Evolutionary conservation across 2,888 invertebrate genomes (phyloP), one percentile per base, ranked within the genome.

Genomic region (Plagiodera versicolora): DNA sequence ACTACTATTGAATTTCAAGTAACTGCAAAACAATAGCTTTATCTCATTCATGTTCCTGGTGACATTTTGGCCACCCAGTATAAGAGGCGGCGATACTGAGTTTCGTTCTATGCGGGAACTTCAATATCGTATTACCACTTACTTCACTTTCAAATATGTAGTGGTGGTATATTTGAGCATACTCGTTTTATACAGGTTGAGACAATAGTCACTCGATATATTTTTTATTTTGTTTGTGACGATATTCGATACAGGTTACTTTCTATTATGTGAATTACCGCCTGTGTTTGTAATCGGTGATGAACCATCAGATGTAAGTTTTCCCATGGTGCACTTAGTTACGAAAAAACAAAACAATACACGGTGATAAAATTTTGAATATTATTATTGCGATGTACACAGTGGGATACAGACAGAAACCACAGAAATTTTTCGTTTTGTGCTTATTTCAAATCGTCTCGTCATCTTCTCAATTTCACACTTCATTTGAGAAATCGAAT

Each of bases 151-250:
- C 32, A n/a, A 48, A 47, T 48, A 14, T 17, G 17, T 57, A 57
- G 60, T 67, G 64, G 61, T 61, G 53, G 61, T 58, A 44, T 60
- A 58, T 65, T 61, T 61, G 56, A 59, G 58, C 67, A 61, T 52
- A 50, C 30, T 53, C 50, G 47, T 58, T 65, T 61, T 50, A 53
- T 24, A 19, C 20, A 44, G 52, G 51, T 58, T 46, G 48, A 24
- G 60, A 65, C 61, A 63, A 61, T 56, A 47, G 61, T 18, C 52
- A 64, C 54, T 14, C 48, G 64, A 64, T 59, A 64, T 51, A 28
- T n/a, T 19, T 44, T 17, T 55, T 52, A 52, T 61, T 59, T 59
- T 49, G 48, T 63, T 60, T 39, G 11, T 39, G 17, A 14, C 47
- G 58, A 35, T 49, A 56, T 54, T 46, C 39, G 58, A 64, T 61